Evolutionary conservation across 2,797 vertebrate species (phyloP).

Genomic region (Siniperca scherzeri): DNA sequence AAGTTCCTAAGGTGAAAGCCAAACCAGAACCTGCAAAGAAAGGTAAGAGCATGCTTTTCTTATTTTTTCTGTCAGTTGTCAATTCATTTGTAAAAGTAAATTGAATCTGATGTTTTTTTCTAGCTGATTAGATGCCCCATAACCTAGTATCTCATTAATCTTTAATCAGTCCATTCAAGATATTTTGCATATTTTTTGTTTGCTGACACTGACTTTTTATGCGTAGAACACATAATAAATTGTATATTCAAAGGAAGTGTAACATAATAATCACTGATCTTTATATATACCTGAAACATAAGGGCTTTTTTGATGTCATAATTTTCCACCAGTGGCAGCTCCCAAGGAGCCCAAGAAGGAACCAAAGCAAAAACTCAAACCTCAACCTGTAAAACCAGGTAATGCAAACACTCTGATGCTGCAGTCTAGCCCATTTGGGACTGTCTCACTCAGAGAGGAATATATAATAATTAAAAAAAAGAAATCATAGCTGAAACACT

Average conservation of each 20-base stretch:
- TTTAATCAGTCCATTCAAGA: background rate
- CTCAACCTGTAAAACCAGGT: conserved; percentile 64
- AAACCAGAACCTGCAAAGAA: conserved; percentile 60
- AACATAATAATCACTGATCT: background rate
- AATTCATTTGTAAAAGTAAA: background rate
- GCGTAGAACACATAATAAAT: background rate
- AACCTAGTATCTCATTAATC: background rate
- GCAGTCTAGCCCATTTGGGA: background rate
- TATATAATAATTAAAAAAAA: background rate
- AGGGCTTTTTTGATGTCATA: background rate
- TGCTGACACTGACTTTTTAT: background rate
- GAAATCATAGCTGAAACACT: background rate
- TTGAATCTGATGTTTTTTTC: background rate
- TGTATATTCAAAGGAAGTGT: background rate
- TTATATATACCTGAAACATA: background rate
- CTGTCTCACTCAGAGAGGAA: background rate
- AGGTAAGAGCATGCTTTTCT: conserved; percentile 36
- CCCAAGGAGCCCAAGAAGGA: conserved; percentile 52
- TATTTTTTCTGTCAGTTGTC: background rate
- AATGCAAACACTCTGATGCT: conserved; percentile 19
- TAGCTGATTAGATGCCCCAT: background rate
- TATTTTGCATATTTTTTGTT: background rate
- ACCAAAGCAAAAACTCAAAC: conserved; percentile 52
- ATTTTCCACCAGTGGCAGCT: conserved; percentile 37
- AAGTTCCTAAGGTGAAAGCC: conserved; percentile 44